Evolutionary conservation across 1,140 invertebrate species (phyloP).

Genomic region (Octopus bimaculoides): DNA sequence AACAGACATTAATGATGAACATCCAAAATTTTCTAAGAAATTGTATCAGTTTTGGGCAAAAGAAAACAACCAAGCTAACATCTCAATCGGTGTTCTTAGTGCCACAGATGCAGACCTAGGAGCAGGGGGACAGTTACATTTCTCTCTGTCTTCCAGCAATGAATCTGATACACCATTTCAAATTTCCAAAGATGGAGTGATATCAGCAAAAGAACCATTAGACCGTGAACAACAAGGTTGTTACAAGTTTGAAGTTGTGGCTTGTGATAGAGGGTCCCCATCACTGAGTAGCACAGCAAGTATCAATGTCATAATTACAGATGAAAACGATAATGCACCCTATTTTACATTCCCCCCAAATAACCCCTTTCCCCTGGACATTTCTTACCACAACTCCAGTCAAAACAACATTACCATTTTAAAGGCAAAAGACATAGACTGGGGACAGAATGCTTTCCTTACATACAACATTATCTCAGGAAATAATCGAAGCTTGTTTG

Average conservation of each 20-base stretch:
- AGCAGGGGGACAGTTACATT: constrained; percentile 37
- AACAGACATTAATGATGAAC: too few species aligned
- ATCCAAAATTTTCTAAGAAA: too few species aligned
- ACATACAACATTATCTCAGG: too few species aligned
- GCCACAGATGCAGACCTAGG: constrained; percentile 42
- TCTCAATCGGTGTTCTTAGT: constrained; percentile 33
- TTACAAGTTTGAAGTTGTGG: constrained; percentile 82
- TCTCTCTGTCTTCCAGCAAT: constrained; percentile 22
- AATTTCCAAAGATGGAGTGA: constrained; percentile 68
- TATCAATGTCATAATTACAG: constrained; percentile 75
- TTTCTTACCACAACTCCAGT: too few species aligned
- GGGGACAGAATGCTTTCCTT: too few species aligned
- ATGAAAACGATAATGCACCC: constrained; percentile 85
- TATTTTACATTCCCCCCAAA: constrained; percentile 60
- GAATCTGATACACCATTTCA: constrained; percentile 34
- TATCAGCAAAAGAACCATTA: constrained; percentile 76
- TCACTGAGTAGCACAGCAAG: constrained; percentile 68
- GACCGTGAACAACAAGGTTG: constrained; percentile 77
- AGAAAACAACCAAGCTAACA: constrained; percentile 36
- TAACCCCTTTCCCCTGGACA: too few species aligned
- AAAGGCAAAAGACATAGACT: too few species aligned
- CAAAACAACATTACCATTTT: too few species aligned
- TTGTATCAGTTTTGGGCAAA: constrained; percentile 29
- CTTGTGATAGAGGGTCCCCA: constrained; percentile 78
- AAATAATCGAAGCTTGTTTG: too few species aligned